phyloP scores from a whole-genome alignment of 2,797 vertebrate species.

The Trachops cirrhosus region DNA sequence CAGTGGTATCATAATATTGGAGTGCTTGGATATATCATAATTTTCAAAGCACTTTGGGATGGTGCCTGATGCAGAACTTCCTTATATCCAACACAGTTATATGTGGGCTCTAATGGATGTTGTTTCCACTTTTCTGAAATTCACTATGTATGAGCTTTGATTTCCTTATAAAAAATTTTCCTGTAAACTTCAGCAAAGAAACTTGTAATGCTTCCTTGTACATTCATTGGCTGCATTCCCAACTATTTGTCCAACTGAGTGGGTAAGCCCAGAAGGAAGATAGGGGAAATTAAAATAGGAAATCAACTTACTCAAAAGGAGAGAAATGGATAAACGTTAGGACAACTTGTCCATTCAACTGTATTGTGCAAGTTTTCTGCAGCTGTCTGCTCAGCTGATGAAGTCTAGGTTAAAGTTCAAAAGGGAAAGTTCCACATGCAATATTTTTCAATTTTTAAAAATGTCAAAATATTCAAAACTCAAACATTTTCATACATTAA shows the following conservation, averaged over 20 bases:
- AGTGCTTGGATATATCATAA: neutral
- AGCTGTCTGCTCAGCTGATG: conserved; percentile 47
- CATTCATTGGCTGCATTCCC: conserved; percentile 19
- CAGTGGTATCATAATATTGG: neutral
- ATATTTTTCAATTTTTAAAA: conserved; percentile 53
- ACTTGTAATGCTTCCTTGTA: neutral
- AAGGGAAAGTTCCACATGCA: conserved; percentile 15
- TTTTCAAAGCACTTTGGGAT: neutral
- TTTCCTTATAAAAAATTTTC: conserved; percentile 34
- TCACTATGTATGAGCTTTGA: neutral
- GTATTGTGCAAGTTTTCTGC: conserved; percentile 53
- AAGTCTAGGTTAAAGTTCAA: conserved; percentile 59
- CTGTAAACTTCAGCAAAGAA: neutral
- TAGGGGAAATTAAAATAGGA: conserved; percentile 21
- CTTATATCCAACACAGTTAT: neutral
- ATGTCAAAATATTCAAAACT: conserved; percentile 20
- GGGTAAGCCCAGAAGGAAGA: neutral
- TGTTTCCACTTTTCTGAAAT: neutral
- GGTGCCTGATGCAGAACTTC: neutral
- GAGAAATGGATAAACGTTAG: neutral
- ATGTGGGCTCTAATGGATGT: neutral
- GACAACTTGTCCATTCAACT: neutral
- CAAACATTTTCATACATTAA: conserved; percentile 31
- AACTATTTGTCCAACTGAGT: conserved; percentile 23
- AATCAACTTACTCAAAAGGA: conserved; percentile 40